Base-by-base conservation (phyloP, 2,797 vertebrate genomes). In the Trematomus bernacchii region DNA sequence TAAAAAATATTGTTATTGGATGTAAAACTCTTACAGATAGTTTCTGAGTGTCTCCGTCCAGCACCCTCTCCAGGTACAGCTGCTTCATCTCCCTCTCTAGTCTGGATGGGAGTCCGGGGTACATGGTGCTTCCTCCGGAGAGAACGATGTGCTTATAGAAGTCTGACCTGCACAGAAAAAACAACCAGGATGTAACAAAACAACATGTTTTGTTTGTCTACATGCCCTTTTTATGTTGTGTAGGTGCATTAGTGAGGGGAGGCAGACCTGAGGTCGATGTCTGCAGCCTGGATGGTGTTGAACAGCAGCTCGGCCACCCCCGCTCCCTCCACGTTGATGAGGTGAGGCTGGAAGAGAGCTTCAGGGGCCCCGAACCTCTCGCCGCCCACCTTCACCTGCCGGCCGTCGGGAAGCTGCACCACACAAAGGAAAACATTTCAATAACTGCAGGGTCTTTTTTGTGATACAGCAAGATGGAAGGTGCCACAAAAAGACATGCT, bases 121-220 rank as follows among this genome's bases (percentile, higher is more conserved):
- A 96, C 96, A 96, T 96, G 83, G 95, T 96, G 73, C 71, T 82
- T 3, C 96, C 96, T 18, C 96, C 96, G 0, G 95, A 96, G 82
- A 96, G 81, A n/a, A 96, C 95, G 0, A 96, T 96, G 89, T 96
- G 96, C 68, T 96, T 96, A 83, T 96, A 96, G 85, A 96, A 95
- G 53, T 96, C 96, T 0, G 94, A 57, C 90, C 96, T 96, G 90
- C 57, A 69, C 18, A 67, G 6, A 23, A 8, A 3, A 73, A n/a
- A 46, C 37, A 65, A 15, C 43, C 2, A 5, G 6, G 1, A 16
- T 27, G 58, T 30, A 6, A 14, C 0, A 43, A 42, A 48, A 37
- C 8, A 9, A 37, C 33, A 7, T 23, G 1, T 8, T 5, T 40
- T 50, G 19, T 62, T 19, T 16, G 18, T 57, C 37, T 40, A 10